Percentiles rank a stretch among this genome's conserved stretches.
phyloP scores from a whole-genome alignment of 92 coral and sea anemone species.

The Diadumene lineata region DNA sequence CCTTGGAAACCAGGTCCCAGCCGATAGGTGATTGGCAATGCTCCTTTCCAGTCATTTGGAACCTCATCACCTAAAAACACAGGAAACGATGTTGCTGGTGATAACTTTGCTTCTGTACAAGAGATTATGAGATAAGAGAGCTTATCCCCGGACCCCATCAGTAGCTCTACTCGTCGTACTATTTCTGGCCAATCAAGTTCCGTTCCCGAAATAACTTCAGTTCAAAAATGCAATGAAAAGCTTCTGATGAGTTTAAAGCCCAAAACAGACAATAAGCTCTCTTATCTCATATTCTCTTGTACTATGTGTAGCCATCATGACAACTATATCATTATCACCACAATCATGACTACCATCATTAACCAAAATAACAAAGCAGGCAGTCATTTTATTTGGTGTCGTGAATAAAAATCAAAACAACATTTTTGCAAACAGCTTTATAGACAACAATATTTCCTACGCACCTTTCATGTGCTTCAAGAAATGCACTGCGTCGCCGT shows the following conservation, averaged over 20 bases:
- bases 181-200: no score
- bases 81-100: background rate
- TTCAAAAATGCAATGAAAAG: no score
- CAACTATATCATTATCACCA: background rate
- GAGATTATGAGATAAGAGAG: no score
- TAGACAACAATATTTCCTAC: background rate
- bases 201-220: no score
- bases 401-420: no score
- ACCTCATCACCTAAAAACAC: slow-evolving; percentile 39
- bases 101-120: background rate
- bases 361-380: background rate
- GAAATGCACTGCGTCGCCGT: slow-evolving; percentile 70
- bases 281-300: background rate
- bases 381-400: background rate
- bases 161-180: no score
- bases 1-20: slow-evolving; percentile 49
- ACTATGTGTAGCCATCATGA: background rate
- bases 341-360: background rate
- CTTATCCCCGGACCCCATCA: no score
- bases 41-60: slow-evolving; percentile 62
- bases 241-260: no score
- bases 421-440: no score
- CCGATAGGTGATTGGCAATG: slow-evolving; percentile 47
- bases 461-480: slow-evolving; percentile 57
- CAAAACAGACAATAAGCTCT: no score